These are phyloP conservation scores for Diorhabda elongata DNA, from an alignment of 1,140 invertebrate genomes.

Conservation along the genomic window DNA sequence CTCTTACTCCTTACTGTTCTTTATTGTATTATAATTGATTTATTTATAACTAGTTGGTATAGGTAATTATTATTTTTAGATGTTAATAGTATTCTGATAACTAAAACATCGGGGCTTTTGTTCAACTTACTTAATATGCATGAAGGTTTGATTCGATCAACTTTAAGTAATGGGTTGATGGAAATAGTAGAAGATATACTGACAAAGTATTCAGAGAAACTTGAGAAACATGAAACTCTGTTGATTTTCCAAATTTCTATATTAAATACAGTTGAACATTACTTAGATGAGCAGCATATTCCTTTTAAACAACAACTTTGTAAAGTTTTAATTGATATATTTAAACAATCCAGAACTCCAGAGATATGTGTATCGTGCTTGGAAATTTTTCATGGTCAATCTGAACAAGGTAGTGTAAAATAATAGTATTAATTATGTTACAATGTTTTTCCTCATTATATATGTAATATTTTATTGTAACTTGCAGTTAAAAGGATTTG, in stretches of 20 bases:
- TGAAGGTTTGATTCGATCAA: constrained; percentile 60
- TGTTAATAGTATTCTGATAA: constrained; percentile 24
- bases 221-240: constrained; percentile 27
- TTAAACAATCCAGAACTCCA: constrained; percentile 58
- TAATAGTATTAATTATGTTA: too few species aligned
- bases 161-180: constrained; percentile 64
- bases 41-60: too few species aligned
- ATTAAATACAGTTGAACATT: constrained; percentile 71
- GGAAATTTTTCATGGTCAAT: constrained; percentile 70
- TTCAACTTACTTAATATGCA: constrained; percentile 77
- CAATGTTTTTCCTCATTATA: too few species aligned
- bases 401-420: constrained; percentile 61
- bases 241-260: constrained; percentile 64
- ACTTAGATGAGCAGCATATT: constrained; percentile 51
- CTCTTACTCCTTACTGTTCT: too few species aligned
- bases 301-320: constrained; percentile 56
- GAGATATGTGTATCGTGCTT: constrained; percentile 71
- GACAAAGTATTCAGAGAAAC: constrained; percentile 28
- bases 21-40: too few species aligned
- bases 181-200: constrained; percentile 54
- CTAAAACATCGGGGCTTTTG: constrained; percentile 58
- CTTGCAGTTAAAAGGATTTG: too few species aligned
- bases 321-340: constrained; percentile 55
- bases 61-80: too few species aligned
- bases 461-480: too few species aligned